These are phyloP conservation scores for Lutjanus erythropterus DNA, from an alignment of 2,113 vertebrate genomes.

Conservation along the genomic window DNA sequence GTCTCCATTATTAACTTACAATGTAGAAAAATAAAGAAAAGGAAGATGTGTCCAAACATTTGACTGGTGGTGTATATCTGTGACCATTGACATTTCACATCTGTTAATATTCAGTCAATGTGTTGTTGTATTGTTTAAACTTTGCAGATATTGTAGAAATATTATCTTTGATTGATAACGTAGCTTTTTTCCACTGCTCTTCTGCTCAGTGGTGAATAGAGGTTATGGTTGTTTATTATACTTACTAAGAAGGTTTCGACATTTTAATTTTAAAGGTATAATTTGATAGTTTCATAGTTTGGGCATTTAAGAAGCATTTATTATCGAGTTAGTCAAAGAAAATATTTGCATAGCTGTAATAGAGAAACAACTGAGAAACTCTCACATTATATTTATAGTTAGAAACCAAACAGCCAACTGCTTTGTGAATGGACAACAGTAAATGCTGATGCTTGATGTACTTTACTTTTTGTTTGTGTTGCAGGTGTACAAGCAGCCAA, in stretches of 20 bases:
- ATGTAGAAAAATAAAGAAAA: no score
- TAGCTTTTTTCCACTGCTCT: background rate
- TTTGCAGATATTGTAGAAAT: background rate
- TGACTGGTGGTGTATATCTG: no score
- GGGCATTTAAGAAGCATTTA: background rate
- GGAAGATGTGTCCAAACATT: no score
- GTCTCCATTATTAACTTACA: no score
- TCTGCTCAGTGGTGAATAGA: background rate
- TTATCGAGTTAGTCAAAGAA: background rate
- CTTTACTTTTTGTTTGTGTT: constrained; percentile 46
- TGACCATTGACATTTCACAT: no score
- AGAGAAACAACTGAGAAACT: background rate
- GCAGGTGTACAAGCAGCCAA: constrained; percentile 87
- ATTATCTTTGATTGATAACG: background rate
- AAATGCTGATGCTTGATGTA: background rate
- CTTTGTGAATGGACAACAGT: background rate
- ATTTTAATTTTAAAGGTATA: background rate
- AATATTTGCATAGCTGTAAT: background rate
- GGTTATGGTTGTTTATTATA: background rate
- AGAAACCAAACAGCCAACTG: background rate
- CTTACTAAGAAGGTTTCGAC: background rate
- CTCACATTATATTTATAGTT: constrained; percentile 1
- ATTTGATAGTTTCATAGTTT: background rate
- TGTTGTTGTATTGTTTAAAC: background rate
- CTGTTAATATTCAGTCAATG: background rate